Evolutionary conservation across 1,140 invertebrate genomes (phyloP), one percentile per base, ranked within the genome.

Genomic region (Orius insidiosus): DNA sequence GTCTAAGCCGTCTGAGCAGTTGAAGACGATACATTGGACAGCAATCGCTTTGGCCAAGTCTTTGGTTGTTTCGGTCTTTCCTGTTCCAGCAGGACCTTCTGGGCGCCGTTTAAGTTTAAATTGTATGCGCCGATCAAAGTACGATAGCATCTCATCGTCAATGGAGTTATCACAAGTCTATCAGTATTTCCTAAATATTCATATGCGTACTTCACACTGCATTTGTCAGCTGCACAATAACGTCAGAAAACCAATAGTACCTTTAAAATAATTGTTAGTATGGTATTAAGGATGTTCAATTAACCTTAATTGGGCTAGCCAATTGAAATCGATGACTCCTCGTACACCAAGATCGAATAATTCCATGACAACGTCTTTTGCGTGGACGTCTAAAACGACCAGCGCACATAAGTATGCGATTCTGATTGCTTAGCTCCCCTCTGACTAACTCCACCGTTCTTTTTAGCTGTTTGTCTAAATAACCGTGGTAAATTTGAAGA

Each of bases 1-100:
- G 61, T 94, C 86, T 37, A 94, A 63, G n/a, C 85, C 84, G 58
- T 92, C 85, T 0, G 87, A 94, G 56, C 88, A 94, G 61, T 94
- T 94, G 62, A 93, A 94, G 0, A 93, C 87, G 1, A 93, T 81
- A 58, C 87, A 93, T 56, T 92, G 85, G 0, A 92, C 83, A 0
- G 88, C 88, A 4, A 94, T 58, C 0, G 86, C 85, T 64, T 90
- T 87, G 9, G 85, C 85, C 51, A 88, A 61, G 66, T 90, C 85
- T 65, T 90, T 92, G 0, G 80, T 81, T 2, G 85, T 90, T 64
- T 89, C 85, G 0, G 84, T 88, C 62, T 90, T 92, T 10, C 86
- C 86, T 0, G 85, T 89, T 4, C 84, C 84, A 1, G 85, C 85
- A 0, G 87, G 85, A 1, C 87, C 87, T 57, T 89, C 88, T 0